A percentile compares a stretch with the other conserved stretches of the same genome.
Conservation (phyloP, 2,113 vertebrate species). For the Hemicordylus capensis region DNA sequence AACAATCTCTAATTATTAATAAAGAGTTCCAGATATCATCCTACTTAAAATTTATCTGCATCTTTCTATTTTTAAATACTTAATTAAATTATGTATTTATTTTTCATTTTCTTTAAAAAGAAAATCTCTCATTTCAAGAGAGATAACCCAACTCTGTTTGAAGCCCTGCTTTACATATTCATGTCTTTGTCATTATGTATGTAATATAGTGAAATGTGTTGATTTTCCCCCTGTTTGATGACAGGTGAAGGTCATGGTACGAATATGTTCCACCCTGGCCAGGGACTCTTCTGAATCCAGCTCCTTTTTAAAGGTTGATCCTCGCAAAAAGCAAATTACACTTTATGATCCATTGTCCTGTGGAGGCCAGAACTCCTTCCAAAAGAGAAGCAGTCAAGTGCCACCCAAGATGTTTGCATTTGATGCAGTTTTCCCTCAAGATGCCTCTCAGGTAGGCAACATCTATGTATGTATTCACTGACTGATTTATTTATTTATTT, state of each 20-base stretch:
- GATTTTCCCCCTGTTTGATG: conserved; percentile 16
- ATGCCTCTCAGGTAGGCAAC: conserved; percentile 90
- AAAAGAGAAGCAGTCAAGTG: conserved; percentile 88
- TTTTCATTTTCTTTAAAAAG: not conserved
- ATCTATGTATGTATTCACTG: no score
- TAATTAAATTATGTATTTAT: not conserved
- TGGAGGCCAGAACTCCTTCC: conserved; percentile 79
- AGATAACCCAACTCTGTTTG: not conserved
- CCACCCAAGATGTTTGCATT: conserved; percentile 99
- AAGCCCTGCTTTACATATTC: not conserved
- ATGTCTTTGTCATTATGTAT: not conserved
- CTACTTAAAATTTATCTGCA: not conserved
- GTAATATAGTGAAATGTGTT: not conserved
- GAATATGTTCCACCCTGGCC: conserved; percentile 86
- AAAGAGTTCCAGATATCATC: conserved; percentile 1
- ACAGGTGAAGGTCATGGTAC: conserved; percentile 98
- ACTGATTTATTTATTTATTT: no score
- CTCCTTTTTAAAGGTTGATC: conserved; percentile 96
- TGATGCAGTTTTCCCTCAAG: conserved; percentile 94
- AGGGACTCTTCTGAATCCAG: conserved; percentile 89
- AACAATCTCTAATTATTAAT: not conserved
- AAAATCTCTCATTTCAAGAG: no score
- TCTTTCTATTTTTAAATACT: not conserved
- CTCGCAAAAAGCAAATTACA: conserved; percentile 94
- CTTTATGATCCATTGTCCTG: conserved; percentile 90